Evolutionary conservation across 2,113 vertebrate genomes (phyloP), one percentile per base, ranked within the genome.

Genomic region (Tylochromis polylepis): DNA sequence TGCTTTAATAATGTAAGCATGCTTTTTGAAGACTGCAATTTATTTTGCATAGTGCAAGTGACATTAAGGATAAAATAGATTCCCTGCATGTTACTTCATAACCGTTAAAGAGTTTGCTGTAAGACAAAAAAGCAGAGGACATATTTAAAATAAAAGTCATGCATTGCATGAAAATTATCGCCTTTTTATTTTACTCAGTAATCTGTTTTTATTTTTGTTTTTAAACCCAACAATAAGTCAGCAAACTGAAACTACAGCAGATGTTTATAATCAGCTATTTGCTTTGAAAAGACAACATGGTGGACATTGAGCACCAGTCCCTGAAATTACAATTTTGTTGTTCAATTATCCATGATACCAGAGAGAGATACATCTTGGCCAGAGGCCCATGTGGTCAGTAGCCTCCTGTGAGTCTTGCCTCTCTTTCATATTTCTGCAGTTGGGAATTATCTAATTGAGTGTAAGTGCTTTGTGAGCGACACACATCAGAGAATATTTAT

Each of bases 311-410:
- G 87, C 91, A 93, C 85, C 91, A 85, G 91, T 87, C 92, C 93
- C 92, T 95, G 95, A 95, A 95, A 95, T 93, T 86, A 94, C 90
- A 87, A 91, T 94, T 93, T 92, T 92, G 93, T 94, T 95, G 92
- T 93, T 93, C 88, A 93, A 93, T 95, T 95, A 93, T 93, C 91
- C 92, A 90, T 91, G 90, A 91, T 87, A 85, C 82, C 89, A 86
- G 87, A 84, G 85, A 84, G 89, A 81, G 86, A 91, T 91, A 57
- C 81, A 72, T 93, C 89, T 86, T 89, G 91, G 87, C 91, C 85
- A 92, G 27, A 62, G 62, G 90, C 86, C 87, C 78, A 10, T 59
- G 84, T 83, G 90, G 91, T 91, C 91, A 88, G 84, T 15, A 6
- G 41, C 56, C 60, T 88, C 55, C 57, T 85, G 77, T 20, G 83